Conservation (phyloP, 2,888 invertebrate genomes). For the Eupithecia tripunctaria region DNA sequence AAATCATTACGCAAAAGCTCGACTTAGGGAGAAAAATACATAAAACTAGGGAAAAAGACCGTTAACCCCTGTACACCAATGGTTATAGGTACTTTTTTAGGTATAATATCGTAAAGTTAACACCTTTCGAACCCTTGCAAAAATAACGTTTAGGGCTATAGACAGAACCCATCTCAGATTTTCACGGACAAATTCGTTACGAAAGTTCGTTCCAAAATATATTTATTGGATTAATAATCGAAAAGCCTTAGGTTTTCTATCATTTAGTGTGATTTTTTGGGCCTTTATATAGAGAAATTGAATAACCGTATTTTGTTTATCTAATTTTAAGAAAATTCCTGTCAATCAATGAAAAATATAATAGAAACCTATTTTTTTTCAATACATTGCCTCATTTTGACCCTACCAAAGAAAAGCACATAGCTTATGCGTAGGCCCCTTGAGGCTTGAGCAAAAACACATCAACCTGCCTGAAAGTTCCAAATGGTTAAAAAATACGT, state of each 20-base stretch:
- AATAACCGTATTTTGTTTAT: background rate
- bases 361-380: too few species aligned
- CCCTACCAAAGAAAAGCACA: background rate
- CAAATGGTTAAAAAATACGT: too few species aligned
- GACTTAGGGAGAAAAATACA: background rate
- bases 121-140: slow-evolving; percentile 26
- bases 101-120: background rate
- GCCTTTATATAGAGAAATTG: background rate
- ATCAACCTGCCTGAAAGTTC: too few species aligned
- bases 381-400: too few species aligned
- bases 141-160: slow-evolving; percentile 39
- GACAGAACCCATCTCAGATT: slow-evolving; percentile 33
- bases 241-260: background rate
- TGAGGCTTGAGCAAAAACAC: too few species aligned
- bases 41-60: background rate
- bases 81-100: background rate
- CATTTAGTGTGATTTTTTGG: background rate
- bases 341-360: too few species aligned
- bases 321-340: too few species aligned
- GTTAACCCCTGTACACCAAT: background rate
- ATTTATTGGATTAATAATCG: slow-evolving; percentile 9
- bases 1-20: background rate
- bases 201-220: slow-evolving; percentile 26
- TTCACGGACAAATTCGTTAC: slow-evolving; percentile 33
- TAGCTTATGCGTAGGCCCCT: background rate